Conservation (phyloP, 1,140 invertebrate genomes). For the Copidosoma floridanum region DNA sequence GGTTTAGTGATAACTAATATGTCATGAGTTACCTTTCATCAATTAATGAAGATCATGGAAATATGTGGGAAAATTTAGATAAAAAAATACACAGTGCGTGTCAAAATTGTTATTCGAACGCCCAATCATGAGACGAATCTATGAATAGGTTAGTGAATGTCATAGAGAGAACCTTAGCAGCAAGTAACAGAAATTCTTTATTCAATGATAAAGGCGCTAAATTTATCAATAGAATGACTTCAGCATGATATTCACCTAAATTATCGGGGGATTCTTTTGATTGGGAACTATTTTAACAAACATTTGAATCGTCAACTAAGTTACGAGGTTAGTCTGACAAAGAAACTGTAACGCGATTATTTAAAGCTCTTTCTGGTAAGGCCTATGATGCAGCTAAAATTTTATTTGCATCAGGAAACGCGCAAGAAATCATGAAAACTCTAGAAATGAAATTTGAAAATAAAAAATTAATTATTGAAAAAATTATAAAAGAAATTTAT, state of each 20-base stretch:
- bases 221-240: neutral
- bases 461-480: neutral
- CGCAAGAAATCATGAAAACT: neutral
- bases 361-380: neutral
- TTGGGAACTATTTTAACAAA: neutral
- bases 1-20: no score
- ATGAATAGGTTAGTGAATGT: no score
- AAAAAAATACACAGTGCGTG: no score
- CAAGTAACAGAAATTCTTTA: no score
- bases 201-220: neutral
- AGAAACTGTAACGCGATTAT: neutral
- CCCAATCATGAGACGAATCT: no score
- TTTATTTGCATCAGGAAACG: neutral
- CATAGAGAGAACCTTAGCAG: no score
- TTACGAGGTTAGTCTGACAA: neutral
- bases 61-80: no score
- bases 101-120: no score
- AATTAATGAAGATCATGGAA: no score
- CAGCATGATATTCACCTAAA: neutral
- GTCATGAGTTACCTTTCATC: no score
- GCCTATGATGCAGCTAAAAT: neutral
- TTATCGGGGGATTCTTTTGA: neutral
- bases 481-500: slow-evolving; percentile 2
- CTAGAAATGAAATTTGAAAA: neutral
- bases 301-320: neutral